A percentile compares a stretch with the other conserved stretches of the same genome.
Conservation (phyloP, 2,888 invertebrate genomes). For the Mesoligia furuncula region DNA sequence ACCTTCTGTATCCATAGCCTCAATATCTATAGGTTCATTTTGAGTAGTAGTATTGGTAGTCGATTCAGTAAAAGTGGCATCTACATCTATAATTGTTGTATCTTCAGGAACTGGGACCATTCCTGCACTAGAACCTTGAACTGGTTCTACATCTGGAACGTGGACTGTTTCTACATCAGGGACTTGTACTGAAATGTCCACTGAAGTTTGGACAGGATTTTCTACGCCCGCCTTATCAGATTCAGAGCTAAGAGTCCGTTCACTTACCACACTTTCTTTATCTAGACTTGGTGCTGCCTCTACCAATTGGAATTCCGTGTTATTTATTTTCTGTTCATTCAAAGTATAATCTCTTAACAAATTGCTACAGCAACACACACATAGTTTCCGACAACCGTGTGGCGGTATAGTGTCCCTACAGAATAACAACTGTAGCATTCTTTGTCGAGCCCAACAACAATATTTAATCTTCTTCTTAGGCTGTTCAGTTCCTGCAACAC, state of each 20-base stretch:
- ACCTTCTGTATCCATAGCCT: neutral
- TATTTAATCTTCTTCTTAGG: constrained; percentile 45
- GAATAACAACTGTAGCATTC: constrained; percentile 50
- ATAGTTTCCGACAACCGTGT: constrained; percentile 61
- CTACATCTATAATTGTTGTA: constrained; percentile 27
- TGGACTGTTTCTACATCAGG: neutral
- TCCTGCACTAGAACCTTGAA: neutral
- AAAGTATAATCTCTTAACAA: constrained; percentile 44
- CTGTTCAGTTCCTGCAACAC: neutral
- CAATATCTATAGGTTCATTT: constrained; percentile 15
- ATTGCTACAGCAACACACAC: constrained; percentile 75
- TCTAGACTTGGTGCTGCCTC: neutral
- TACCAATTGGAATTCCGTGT: neutral
- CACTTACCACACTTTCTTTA: neutral
- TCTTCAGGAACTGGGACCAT: neutral
- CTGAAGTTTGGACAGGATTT: neutral
- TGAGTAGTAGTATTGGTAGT: neutral
- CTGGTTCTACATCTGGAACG: neutral
- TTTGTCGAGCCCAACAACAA: constrained; percentile 78
- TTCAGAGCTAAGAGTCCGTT: neutral
- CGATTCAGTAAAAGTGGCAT: constrained; percentile 7
- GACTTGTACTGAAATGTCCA: constrained; percentile 2
- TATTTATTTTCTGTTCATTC: constrained; percentile 23
- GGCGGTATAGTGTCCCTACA: constrained; percentile 36
- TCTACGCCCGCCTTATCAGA: neutral